phyloP scores from a whole-genome alignment of 2,113 vertebrate genomes.

The Lycaon pictus region DNA sequence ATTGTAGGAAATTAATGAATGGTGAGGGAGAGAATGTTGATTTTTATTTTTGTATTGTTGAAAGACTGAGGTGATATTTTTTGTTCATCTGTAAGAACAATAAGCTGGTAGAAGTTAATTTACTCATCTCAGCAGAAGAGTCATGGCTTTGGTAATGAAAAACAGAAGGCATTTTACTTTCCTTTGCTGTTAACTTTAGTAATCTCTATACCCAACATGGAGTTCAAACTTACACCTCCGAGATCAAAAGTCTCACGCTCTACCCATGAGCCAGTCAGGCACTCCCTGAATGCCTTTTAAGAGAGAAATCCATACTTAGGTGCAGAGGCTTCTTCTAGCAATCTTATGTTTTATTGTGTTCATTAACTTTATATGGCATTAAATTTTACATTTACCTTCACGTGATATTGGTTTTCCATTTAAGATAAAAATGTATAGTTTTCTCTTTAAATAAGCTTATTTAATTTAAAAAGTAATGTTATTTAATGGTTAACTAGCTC shows the following conservation, averaged over 20 bases:
- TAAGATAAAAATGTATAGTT: neutral
- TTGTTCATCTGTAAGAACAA: neutral
- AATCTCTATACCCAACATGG: neutral
- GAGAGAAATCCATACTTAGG: neutral
- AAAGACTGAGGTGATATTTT: neutral
- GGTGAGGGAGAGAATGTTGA: neutral
- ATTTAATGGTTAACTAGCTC: neutral
- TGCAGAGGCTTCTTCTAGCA: neutral
- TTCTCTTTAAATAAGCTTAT: slow-evolving; percentile 13
- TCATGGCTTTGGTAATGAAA: neutral
- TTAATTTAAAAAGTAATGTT: slow-evolving; percentile 30
- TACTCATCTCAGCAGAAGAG: neutral
- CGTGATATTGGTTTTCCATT: neutral
- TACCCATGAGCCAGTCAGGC: neutral
- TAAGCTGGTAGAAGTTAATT: neutral
- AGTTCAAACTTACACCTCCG: neutral
- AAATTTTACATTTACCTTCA: neutral
- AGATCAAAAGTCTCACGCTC: neutral
- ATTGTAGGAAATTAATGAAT: neutral
- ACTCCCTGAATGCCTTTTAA: neutral
- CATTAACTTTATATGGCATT: neutral
- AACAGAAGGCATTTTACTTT: neutral
- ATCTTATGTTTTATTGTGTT: neutral
- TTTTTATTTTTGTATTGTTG: neutral
- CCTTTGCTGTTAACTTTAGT: neutral